Conservation (phyloP, 2,113 vertebrate species). For the Menidia beryllina region DNA sequence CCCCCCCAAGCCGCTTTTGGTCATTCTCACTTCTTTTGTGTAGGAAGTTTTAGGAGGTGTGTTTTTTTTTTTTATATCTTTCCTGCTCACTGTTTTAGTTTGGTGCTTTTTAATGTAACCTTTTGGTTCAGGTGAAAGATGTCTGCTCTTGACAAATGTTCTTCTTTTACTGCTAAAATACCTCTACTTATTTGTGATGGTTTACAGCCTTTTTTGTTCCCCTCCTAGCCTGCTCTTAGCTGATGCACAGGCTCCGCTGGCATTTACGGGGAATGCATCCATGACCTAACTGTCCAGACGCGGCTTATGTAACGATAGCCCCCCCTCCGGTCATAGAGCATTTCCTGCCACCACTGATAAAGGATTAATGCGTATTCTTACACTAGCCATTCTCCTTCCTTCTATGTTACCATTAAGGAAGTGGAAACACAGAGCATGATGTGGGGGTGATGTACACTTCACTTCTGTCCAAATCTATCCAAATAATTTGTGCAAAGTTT, state of each 20-base stretch:
- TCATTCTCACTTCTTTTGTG: slow-evolving; percentile 5
- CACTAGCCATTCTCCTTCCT: slow-evolving; percentile 22
- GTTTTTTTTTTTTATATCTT: too few relatives aligned
- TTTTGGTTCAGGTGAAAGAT: slow-evolving; percentile 26
- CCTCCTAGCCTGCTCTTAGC: slow-evolving; percentile 15
- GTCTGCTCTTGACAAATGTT: not conserved
- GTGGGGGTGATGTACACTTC: not conserved
- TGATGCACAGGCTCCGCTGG: slow-evolving; percentile 36
- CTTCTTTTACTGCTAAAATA: not conserved
- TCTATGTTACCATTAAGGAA: slow-evolving; percentile 3
- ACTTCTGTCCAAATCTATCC: not conserved
- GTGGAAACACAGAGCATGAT: not conserved
- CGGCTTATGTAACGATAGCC: slow-evolving; percentile 55
- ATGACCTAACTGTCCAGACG: slow-evolving; percentile 37
- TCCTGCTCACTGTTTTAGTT: not conserved
- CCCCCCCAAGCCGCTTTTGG: slow-evolving; percentile 29
- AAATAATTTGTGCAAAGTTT: too few relatives aligned
- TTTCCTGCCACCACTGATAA: slow-evolving; percentile 61
- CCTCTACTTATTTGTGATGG: not conserved
- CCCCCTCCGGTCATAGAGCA: slow-evolving; percentile 53
- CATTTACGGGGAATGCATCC: slow-evolving; percentile 51
- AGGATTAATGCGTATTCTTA: slow-evolving; percentile 62
- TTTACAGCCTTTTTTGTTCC: not conserved
- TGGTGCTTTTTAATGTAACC: slow-evolving; percentile 2
- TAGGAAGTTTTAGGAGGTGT: not conserved